Conservation (phyloP, 37 sponge, comb jelly and placozoan species). For the Trichoplax adhaerens region DNA sequence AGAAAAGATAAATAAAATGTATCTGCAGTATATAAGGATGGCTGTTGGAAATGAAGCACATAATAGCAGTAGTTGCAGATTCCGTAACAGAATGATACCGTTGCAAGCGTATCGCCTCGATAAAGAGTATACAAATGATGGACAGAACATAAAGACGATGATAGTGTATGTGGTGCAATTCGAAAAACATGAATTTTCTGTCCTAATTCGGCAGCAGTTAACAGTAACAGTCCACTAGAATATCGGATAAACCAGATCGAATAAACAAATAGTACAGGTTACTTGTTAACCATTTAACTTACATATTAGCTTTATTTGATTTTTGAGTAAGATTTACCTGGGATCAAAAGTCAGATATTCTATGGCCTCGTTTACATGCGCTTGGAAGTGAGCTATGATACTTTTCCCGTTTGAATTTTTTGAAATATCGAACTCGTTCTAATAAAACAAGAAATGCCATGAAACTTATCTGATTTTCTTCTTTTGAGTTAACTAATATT, state of each 20-base stretch:
- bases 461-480: too few species aligned
- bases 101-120: constrained; percentile 73
- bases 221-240: constrained; percentile 70
- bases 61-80: too few species aligned
- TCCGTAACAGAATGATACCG: constrained; percentile 13
- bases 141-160: constrained; percentile 46
- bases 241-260: background rate
- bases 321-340: constrained; percentile 21
- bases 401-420: background rate
- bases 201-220: constrained; percentile 74
- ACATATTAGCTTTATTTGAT: constrained; percentile 2
- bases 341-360: constrained; percentile 57
- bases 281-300: background rate
- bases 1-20: background rate
- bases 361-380: constrained; percentile 29
- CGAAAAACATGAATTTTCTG: constrained; percentile 74
- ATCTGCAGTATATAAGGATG: background rate
- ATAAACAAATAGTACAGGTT: background rate
- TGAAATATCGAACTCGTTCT: background rate
- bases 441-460: too few species aligned
- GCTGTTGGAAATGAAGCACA: too few species aligned
- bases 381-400: constrained; percentile 64
- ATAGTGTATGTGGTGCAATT: constrained; percentile 57
- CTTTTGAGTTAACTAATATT: too few species aligned
- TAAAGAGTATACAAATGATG: constrained; percentile 79